A percentile compares a stretch with the other conserved stretches of the same genome.
Conservation (phyloP, 2,113 vertebrate genomes). For the Dendropsophus ebraccatus region DNA sequence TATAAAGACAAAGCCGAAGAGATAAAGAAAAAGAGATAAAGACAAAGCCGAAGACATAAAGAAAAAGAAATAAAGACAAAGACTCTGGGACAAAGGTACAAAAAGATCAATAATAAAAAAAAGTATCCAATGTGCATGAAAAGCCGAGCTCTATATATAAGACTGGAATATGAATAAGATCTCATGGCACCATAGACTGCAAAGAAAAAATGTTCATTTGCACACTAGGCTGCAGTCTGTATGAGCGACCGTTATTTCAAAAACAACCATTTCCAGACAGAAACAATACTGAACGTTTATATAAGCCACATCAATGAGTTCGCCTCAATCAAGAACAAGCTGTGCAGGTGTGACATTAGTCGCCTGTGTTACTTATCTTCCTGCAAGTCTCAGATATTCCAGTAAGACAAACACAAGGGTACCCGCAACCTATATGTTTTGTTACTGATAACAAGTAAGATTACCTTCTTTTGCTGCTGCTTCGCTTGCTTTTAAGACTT, state of each 20-base stretch:
- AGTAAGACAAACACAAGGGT: slow-evolving; percentile 36
- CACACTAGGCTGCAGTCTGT: too few species aligned
- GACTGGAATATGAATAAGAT: not conserved
- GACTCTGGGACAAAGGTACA: too few species aligned
- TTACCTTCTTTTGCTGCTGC: slow-evolving; percentile 26
- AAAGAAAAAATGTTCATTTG: not conserved
- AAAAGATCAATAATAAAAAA: too few species aligned
- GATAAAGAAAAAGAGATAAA: too few species aligned
- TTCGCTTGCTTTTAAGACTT: not conserved
- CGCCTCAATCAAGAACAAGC: not conserved
- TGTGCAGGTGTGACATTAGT: slow-evolving; percentile 42
- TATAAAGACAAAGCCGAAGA: not conserved
- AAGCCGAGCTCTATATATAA: too few species aligned
- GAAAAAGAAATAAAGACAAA: too few species aligned
- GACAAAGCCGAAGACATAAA: too few species aligned
- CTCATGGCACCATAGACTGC: not conserved
- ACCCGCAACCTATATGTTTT: slow-evolving; percentile 42
- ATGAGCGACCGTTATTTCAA: not conserved
- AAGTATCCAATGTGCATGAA: too few species aligned
- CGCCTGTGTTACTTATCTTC: slow-evolving; percentile 26
- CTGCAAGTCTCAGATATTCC: slow-evolving; percentile 33
- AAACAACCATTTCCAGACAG: not conserved
- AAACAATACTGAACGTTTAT: not conserved
- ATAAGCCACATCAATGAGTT: slow-evolving; percentile 50
- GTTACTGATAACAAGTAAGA: slow-evolving; percentile 51